These are phyloP conservation scores for Melanotaenia boesemani DNA, from an alignment of 2,797 vertebrate genomes.

Conservation along the genomic window DNA sequence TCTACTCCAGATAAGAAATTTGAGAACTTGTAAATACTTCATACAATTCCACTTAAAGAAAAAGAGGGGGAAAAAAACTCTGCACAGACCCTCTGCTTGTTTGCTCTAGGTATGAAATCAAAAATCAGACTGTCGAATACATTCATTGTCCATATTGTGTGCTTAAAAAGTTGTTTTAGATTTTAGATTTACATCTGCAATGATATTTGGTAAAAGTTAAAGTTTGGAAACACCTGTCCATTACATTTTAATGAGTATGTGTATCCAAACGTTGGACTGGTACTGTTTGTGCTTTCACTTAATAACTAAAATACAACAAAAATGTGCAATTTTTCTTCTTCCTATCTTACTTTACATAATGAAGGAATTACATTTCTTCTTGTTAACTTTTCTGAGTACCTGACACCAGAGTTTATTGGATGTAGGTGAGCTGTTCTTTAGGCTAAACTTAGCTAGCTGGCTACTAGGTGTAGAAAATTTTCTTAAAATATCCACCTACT, in stretches of 20 bases:
- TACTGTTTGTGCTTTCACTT: too few species aligned
- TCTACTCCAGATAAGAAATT: not conserved
- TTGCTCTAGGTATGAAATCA: not conserved
- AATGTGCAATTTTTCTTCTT: not conserved
- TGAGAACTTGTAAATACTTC: not conserved
- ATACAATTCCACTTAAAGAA: not conserved
- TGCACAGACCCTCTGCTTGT: not conserved
- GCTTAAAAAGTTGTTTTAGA: not conserved
- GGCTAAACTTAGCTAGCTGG: not conserved
- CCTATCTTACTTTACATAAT: not conserved
- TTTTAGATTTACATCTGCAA: not conserved
- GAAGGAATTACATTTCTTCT: not conserved
- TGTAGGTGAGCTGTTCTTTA: not conserved
- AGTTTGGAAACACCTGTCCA: not conserved
- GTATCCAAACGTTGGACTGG: too few species aligned
- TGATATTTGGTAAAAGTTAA: not conserved
- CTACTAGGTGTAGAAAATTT: conserved; percentile 9
- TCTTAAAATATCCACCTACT: conserved; percentile 11
- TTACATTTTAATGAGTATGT: not conserved
- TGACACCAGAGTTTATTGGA: not conserved
- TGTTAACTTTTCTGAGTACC: not conserved
- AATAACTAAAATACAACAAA: not conserved
- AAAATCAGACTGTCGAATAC: too few species aligned
- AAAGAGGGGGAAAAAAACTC: not conserved
- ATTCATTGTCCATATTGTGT: too few species aligned